These are phyloP conservation scores for Stichopus horrens DNA, from an alignment of 53 echinoderm and acorn worm species.

Conservation along the genomic window DNA sequence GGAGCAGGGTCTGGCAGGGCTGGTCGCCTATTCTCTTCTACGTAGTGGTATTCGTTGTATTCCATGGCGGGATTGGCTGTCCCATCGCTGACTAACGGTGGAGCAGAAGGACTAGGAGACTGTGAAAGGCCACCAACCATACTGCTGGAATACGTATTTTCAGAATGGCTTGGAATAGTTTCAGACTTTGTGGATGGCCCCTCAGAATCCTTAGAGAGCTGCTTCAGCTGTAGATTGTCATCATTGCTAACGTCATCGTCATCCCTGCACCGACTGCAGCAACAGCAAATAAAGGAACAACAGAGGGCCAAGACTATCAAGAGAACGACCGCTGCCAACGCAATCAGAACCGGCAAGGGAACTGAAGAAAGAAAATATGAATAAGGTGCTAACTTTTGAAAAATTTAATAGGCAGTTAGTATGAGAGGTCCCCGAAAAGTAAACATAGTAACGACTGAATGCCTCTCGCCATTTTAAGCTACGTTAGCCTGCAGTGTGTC, in stretches of 20 bases:
- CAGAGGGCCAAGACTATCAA: neutral
- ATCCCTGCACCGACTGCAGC: neutral
- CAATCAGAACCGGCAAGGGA: conserved; percentile 4
- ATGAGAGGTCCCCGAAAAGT: too few species aligned
- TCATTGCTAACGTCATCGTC: neutral
- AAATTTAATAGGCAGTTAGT: neutral
- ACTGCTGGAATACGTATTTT: neutral
- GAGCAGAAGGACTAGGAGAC: neutral
- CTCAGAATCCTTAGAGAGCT: neutral
- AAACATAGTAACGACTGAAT: too few species aligned
- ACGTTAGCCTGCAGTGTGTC: too few species aligned
- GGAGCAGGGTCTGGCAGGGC: neutral
- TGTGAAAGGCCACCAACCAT: neutral
- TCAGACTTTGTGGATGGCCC: neutral
- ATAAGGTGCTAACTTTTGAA: neutral
- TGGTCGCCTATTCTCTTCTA: neutral
- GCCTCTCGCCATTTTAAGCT: too few species aligned
- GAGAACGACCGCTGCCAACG: neutral
- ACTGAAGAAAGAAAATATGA: neutral
- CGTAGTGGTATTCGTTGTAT: neutral
- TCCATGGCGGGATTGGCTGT: neutral
- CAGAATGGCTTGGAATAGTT: neutral
- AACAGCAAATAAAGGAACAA: neutral
- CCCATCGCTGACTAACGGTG: neutral
- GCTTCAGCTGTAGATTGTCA: neutral